These are phyloP conservation scores for Lordiphosa stackelbergi DNA, from an alignment of 1,140 invertebrate species.

Conservation along the genomic window DNA sequence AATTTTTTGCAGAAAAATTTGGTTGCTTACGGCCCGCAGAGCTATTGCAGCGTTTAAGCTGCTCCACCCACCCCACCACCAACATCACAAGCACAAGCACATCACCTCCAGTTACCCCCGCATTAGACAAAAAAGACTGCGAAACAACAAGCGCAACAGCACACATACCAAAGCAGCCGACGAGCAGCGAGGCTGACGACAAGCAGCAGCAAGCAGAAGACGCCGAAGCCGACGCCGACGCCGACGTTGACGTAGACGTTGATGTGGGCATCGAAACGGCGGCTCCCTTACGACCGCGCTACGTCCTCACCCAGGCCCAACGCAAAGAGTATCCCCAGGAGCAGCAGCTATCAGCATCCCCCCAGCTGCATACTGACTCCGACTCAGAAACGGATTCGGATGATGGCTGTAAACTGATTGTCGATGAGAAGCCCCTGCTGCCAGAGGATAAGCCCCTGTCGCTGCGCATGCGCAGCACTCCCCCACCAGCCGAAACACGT, in stretches of 20 bases:
- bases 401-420: constrained; percentile 72
- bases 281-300: constrained; percentile 82
- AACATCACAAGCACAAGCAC: constrained; percentile 20
- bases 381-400: constrained; percentile 50
- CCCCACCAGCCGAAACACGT: constrained; percentile 79
- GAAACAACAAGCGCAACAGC: constrained; percentile 21
- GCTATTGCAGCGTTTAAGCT: constrained; percentile 55
- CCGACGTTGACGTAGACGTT: constrained; percentile 35
- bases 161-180: constrained; percentile 56
- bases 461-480: constrained; percentile 68
- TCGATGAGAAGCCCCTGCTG: constrained; percentile 78
- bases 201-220: constrained; percentile 7
- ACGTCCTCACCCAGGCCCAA: constrained; percentile 86
- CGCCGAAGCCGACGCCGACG: constrained; percentile 30
- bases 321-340: constrained; percentile 84
- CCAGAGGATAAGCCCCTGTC: constrained; percentile 76
- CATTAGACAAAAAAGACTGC: constrained; percentile 62
- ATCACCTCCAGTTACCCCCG: constrained; percentile 26
- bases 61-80: constrained; percentile 23
- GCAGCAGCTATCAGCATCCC: constrained; percentile 14
- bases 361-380: constrained; percentile 8
- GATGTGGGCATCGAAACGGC: constrained; percentile 51
- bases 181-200: constrained; percentile 11
- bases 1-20: constrained; percentile 54
- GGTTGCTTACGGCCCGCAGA: constrained; percentile 43